Evolutionary conservation across 1,140 invertebrate species (phyloP).

Genomic region (Ceratosolen fusciceps): DNA sequence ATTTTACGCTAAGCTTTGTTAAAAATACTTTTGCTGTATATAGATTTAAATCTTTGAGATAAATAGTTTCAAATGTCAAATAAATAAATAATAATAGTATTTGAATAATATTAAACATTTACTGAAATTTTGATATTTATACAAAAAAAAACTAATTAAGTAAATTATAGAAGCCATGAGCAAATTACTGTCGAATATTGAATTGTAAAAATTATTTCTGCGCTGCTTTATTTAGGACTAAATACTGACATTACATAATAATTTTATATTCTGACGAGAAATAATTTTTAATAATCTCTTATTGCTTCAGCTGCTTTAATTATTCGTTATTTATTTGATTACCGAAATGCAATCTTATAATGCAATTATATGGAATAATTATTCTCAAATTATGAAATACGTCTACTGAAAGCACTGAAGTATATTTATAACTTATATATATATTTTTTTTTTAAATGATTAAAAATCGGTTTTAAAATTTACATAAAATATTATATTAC

Average conservation of each 20-base stretch:
- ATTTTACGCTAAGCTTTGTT: too few relatives aligned
- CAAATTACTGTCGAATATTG: not conserved
- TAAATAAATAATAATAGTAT: not conserved
- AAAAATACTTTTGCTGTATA: too few relatives aligned
- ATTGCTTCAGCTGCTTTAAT: not conserved
- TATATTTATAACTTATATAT: too few relatives aligned
- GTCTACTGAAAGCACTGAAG: too few relatives aligned
- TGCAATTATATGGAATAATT: too few relatives aligned
- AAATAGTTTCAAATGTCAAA: not conserved
- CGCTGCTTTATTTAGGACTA: not conserved
- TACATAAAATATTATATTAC: not conserved
- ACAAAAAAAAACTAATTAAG: too few relatives aligned
- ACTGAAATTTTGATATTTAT: too few relatives aligned
- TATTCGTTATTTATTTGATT: not conserved
- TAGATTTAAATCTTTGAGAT: not conserved
- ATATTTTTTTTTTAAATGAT: too few relatives aligned
- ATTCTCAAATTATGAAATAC: slow-evolving; percentile 3
- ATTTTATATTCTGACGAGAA: not conserved
- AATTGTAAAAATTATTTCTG: not conserved
- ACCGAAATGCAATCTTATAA: not conserved
- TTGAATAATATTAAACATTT: too few relatives aligned
- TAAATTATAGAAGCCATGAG: too few relatives aligned
- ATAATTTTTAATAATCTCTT: slow-evolving; percentile 27
- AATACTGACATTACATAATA: not conserved
- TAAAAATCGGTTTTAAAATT: too few relatives aligned